Percentiles rank a stretch among this genome's conserved stretches.
phyloP scores from a whole-genome alignment of 2,888 invertebrate species.

The Agrotis segetum region DNA sequence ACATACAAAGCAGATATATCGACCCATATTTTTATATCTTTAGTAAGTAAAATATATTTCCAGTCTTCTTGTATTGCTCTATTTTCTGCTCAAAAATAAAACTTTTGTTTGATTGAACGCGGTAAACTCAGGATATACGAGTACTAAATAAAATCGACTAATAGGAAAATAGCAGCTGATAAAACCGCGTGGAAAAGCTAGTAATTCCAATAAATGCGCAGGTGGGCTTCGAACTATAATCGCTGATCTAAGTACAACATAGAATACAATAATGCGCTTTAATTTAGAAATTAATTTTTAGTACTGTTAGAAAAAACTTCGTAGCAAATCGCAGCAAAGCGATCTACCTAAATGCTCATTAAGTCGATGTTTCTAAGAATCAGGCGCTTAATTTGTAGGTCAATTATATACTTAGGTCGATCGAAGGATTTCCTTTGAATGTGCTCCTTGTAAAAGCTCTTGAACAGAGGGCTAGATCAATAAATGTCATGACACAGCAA shows the following conservation, averaged over 20 bases:
- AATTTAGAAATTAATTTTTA: neutral
- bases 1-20: neutral
- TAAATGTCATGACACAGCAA: conserved; percentile 32
- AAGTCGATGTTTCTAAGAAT: conserved; percentile 1
- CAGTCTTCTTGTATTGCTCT: too few species aligned
- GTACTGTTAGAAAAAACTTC: neutral
- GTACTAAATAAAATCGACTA: too few species aligned
- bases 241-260: too few species aligned
- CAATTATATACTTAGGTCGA: conserved; percentile 1
- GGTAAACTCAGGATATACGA: too few species aligned
- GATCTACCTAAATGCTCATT: neutral
- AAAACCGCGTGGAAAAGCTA: too few species aligned
- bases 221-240: too few species aligned
- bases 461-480: conserved; percentile 6
- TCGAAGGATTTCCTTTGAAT: conserved; percentile 27
- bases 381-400: neutral
- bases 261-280: too few species aligned
- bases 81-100: too few species aligned
- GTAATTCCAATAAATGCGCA: too few species aligned
- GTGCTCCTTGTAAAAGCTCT: conserved; percentile 12
- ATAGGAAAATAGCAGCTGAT: too few species aligned
- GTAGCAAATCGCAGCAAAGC: neutral
- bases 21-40: neutral
- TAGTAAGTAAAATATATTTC: too few species aligned
- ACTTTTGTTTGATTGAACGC: too few species aligned